Evolutionary conservation across 2,888 invertebrate species (phyloP), one percentile per base, ranked within the genome.

Genomic region (Cetonia aurata): DNA sequence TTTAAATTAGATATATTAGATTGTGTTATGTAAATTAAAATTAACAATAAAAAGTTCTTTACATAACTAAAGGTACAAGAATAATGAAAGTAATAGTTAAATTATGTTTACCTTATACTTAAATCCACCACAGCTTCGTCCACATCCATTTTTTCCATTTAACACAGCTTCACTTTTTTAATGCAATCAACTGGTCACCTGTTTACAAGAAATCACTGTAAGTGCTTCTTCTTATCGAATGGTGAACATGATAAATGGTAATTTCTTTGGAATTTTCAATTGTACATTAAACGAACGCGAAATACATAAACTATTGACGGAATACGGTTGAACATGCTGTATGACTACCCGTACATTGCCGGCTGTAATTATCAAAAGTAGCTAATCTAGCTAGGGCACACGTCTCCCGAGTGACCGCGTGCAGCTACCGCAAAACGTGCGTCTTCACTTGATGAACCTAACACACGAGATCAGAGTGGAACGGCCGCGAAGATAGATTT

Each of bases 51-150:
- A 53, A 53, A 31, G 6, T 15, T 25, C n/a, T 37, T 13, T 25
- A 25, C 4, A 4, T 25, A 19, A 42, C 15, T 33, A 50, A 25
- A n/a, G 31, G 55, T 37, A 55, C 4, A 25, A 1, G 13, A n/a
- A 13, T 57, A 57, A 57, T 44, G 37, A 44, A 60, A 25, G 25
- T 25, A 25, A 25, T 25, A 25, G 25, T 25, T 1, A 25, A 56
- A 67, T 56, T 70, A 48, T 70, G 79, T 85, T 88, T 86, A 93
- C 93, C 92, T 90, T 82, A 95, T 89, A 86, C 95, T 95, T 80
- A 96, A 89, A 88, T 96, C 95, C 80, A 96, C 95, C 77, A 95
- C 95, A 81, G 91, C 90, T 84, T 95, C 94, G 87, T 95, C 94
- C 83, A 94, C 91, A 86, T 95, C 95, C 95, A 95, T 95, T 87